Conservation (phyloP, 2,888 invertebrate genomes). For the Euplagia quadripunctaria region DNA sequence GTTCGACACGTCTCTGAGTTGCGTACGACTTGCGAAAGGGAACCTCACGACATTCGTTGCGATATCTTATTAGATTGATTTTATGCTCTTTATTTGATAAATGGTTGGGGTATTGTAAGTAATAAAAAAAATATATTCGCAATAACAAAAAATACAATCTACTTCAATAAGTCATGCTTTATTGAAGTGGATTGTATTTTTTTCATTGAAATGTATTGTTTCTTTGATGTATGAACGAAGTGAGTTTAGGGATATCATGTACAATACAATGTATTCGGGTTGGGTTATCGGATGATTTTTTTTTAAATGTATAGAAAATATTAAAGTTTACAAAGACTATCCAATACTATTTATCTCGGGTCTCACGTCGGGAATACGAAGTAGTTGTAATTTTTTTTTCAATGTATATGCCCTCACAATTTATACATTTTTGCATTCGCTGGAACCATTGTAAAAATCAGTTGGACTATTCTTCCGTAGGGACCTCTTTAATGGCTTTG, state of each 20-base stretch:
- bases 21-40: slow-evolving; percentile 18
- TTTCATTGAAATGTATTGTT: slow-evolving; percentile 1
- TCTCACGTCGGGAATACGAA: no score
- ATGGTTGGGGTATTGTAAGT: not conserved
- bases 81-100: slow-evolving; percentile 22
- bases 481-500: no score
- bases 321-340: no score
- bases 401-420: no score
- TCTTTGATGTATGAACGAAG: not conserved
- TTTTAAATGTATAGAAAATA: no score
- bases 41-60: slow-evolving; percentile 14
- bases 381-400: no score
- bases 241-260: not conserved
- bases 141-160: not conserved
- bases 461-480: no score
- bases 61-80: slow-evolving; percentile 20
- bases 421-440: no score
- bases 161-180: not conserved
- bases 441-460: no score
- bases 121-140: not conserved
- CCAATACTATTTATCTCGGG: no score
- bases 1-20: slow-evolving; percentile 15
- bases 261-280: not conserved
- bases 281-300: no score
- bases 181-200: not conserved